phyloP scores from a whole-genome alignment of 2,797 vertebrate genomes.

The Harpagifer antarcticus region DNA sequence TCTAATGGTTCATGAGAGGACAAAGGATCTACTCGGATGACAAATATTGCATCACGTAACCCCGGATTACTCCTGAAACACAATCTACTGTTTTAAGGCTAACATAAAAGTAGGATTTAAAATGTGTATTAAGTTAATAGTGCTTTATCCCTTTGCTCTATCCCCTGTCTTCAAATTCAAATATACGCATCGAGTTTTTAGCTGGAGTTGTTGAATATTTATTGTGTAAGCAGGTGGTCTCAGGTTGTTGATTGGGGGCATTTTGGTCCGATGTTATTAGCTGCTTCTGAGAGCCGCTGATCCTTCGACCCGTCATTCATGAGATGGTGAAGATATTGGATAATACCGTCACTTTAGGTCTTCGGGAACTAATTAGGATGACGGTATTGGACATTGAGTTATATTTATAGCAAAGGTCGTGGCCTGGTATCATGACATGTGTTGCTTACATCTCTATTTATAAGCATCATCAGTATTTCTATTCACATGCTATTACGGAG shows the following conservation, averaged over 20 bases:
- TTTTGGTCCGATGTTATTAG: conserved; percentile 35
- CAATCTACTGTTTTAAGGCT: not conserved
- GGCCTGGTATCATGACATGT: not conserved
- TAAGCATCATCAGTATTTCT: not conserved
- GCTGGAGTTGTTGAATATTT: conserved; percentile 15
- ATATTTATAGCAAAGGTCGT: conserved; percentile 1
- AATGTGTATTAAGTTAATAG: not conserved
- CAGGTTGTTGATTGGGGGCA: conserved; percentile 30
- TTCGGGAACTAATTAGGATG: conserved; percentile 4
- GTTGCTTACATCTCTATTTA: not conserved
- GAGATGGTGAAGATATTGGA: conserved; percentile 6
- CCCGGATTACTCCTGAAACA: not conserved
- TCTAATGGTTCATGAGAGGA: conserved; percentile 8
- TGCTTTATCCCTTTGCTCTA: not conserved
- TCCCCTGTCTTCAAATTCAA: not conserved
- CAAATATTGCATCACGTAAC: not conserved
- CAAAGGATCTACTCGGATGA: not conserved
- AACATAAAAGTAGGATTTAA: not conserved
- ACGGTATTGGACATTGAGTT: not conserved
- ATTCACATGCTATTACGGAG: not conserved
- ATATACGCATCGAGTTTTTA: not conserved
- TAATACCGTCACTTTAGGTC: not conserved
- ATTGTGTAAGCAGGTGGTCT: conserved; percentile 21
- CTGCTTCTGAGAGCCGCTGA: conserved; percentile 23
- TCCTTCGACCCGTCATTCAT: conserved; percentile 56